Conservation (phyloP, 1,140 invertebrate species). For the Metopolophium dirhodum region DNA sequence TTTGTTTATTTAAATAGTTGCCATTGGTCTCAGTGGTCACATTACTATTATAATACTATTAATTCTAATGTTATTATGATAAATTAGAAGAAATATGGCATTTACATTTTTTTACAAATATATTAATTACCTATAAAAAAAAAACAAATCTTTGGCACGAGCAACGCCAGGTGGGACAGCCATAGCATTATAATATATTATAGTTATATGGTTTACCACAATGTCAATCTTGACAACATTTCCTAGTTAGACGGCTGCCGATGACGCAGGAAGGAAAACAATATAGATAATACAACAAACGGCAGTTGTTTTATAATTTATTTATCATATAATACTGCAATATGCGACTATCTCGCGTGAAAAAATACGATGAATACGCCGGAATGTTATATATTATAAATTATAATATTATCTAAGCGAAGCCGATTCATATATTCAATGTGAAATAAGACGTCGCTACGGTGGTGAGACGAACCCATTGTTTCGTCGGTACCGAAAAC, state of each 20-base stretch:
- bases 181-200: no score
- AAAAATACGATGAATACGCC: neutral
- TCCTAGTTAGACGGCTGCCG: neutral
- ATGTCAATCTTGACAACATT: neutral
- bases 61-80: no score
- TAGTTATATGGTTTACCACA: no score
- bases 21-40: no score
- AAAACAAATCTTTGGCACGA: no score
- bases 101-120: no score
- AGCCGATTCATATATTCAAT: neutral
- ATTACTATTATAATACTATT: no score
- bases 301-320: neutral
- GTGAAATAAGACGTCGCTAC: neutral
- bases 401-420: neutral
- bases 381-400: neutral
- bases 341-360: neutral
- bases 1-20: no score
- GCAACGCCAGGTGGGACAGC: no score
- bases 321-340: neutral
- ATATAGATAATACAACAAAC: neutral
- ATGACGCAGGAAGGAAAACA: neutral
- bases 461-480: neutral
- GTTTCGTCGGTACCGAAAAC: neutral
- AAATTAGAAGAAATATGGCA: no score
- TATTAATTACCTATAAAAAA: no score